Percentiles rank a stretch among this genome's conserved stretches.
These are phyloP conservation scores for Rhamphomyia laevipes DNA, from an alignment of 2,888 invertebrate species.

Conservation along the genomic window DNA sequence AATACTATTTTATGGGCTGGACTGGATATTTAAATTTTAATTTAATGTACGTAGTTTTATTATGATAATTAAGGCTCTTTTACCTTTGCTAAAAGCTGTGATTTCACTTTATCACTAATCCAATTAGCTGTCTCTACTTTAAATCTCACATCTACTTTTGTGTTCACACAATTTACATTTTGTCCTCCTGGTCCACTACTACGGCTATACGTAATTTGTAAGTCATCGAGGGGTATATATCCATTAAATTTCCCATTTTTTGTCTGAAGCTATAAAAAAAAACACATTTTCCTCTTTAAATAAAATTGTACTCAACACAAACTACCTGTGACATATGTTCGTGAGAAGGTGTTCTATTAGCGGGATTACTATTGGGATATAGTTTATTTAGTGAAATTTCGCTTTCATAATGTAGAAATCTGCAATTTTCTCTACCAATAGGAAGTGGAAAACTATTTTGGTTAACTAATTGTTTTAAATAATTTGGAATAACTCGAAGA, in stretches of 20 bases:
- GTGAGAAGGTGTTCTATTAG: constrained; percentile 55
- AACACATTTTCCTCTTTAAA: no score
- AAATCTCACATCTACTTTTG: constrained; percentile 86
- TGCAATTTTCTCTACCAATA: no score
- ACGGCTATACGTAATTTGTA: constrained; percentile 67
- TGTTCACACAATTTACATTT: constrained; percentile 85
- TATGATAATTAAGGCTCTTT: no score
- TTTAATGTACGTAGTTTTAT: no score
- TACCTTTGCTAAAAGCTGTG: constrained; percentile 37
- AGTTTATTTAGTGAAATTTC: constrained; percentile 57
- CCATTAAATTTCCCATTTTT: constrained; percentile 40
- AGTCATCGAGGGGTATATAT: constrained; percentile 58
- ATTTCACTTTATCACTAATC: constrained; percentile 62
- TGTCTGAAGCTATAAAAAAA: constrained; percentile 15
- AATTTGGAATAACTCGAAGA: no score
- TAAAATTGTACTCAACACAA: no score
- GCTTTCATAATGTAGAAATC: constrained; percentile 39
- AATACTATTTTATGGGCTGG: no score
- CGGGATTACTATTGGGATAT: constrained; percentile 60
- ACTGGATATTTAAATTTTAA: no score
- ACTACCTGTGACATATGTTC: no score
- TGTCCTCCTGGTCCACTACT: constrained; percentile 93
- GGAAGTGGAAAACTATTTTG: no score
- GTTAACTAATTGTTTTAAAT: no score
- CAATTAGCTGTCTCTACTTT: constrained; percentile 69